Conservation (phyloP, 1,140 invertebrate genomes). For the Listronotus oregonensis region DNA sequence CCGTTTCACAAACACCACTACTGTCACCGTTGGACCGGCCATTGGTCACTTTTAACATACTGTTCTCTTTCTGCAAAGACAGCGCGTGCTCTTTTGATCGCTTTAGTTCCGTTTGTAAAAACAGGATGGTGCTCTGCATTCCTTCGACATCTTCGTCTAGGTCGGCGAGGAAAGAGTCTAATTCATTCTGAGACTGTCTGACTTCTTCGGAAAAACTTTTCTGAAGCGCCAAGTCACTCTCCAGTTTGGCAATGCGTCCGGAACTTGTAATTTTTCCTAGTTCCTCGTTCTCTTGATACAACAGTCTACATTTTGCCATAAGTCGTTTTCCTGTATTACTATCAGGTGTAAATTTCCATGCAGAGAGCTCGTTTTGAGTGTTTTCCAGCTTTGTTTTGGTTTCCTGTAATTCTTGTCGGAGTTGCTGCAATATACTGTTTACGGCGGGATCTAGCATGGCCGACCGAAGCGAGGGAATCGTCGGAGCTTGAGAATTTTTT, state of each 20-base stretch:
- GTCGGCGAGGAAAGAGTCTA: slow-evolving; percentile 95
- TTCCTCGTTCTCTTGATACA: slow-evolving; percentile 99
- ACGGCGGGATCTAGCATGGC: slow-evolving; percentile 93
- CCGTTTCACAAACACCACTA: slow-evolving; percentile 53
- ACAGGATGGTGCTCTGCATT: slow-evolving; percentile 96
- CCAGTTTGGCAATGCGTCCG: slow-evolving; percentile 91
- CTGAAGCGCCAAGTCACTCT: slow-evolving; percentile 93
- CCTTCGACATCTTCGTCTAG: slow-evolving; percentile 97
- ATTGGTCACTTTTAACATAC: slow-evolving; percentile 47
- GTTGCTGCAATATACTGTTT: slow-evolving; percentile 89
- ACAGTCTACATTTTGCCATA: slow-evolving; percentile 94
- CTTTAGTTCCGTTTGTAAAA: slow-evolving; percentile 88
- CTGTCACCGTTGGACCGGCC: slow-evolving; percentile 53
- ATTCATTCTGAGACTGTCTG: slow-evolving; percentile 94
- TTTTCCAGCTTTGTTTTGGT: slow-evolving; percentile 92
- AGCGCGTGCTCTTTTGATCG: slow-evolving; percentile 70
- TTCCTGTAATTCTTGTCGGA: slow-evolving; percentile 88
- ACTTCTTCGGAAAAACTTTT: slow-evolving; percentile 96
- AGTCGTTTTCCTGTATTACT: slow-evolving; percentile 96
- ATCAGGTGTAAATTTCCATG: slow-evolving; percentile 99
- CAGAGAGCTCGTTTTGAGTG: slow-evolving; percentile 95
- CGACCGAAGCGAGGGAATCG: slow-evolving; percentile 72
- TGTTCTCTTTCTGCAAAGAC: slow-evolving; percentile 51
- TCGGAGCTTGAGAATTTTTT: slow-evolving; percentile 79
- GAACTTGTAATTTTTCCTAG: slow-evolving; percentile 94